Base-by-base conservation (phyloP, 2,888 invertebrate genomes). In the Anaspis maculata region DNA sequence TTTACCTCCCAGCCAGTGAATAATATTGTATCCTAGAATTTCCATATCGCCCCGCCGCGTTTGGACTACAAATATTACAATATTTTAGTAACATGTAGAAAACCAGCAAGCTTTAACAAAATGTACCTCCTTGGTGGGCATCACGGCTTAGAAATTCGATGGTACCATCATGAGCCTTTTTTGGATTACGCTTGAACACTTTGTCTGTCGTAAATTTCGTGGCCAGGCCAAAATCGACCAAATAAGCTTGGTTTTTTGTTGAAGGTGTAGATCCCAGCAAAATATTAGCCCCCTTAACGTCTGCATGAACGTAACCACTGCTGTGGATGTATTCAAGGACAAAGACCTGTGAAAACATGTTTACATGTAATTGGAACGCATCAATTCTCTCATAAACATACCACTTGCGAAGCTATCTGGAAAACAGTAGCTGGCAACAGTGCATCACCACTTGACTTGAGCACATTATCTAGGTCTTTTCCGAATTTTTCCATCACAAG, bases 61-160 rank as follows among this genome's bases (percentile, higher is more conserved):
- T 16, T 84, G 69, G 27, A 81, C 81, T 15, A n/a, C n/a, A n/a
- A n/a, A n/a, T n/a, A 19, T 13, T 6, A 29, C n/a, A 2, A 22
- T 29, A 15, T 13, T 11, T 16, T 19, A 32, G 15, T 15, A 10
- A n/a, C n/a, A n/a, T n/a, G n/a, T n/a, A n/a, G n/a, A n/a, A n/a
- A n/a, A n/a, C n/a, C n/a, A n/a, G n/a, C n/a, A n/a, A n/a, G n/a
- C n/a, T n/a, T 56, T 63, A 74, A 83, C 81, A 68, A n/a, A n/a
- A n/a, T n/a, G n/a, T n/a, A n/a, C n/a, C n/a, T n/a, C 97, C 97
- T 46, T 82, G 73, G 67, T 98, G 98, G 3, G 95, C 95, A 72
- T 98, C 98, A 39, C 90, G 70, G 47, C 95, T 95, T 0, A 94
- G 89, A 60, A 92, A 98, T 57, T 97, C 94, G 39, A 95, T 84